Evolutionary conservation across 2,113 vertebrate genomes (phyloP).

Genomic region (Panurus biarmicus): DNA sequence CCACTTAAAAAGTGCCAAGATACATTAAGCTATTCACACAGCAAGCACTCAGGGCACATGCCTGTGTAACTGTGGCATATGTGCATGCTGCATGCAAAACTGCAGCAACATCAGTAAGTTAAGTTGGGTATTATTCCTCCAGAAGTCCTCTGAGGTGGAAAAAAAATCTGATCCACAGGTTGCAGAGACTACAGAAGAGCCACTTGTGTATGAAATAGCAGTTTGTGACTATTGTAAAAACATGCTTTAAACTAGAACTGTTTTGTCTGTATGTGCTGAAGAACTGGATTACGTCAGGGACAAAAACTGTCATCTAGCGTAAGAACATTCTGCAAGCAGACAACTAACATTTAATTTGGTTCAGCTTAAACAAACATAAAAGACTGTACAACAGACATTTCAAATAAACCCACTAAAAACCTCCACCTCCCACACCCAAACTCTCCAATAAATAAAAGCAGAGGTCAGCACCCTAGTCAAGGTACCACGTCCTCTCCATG

Average conservation of each 20-base stretch:
- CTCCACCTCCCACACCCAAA: neutral
- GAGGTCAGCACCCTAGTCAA: neutral
- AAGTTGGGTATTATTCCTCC: neutral
- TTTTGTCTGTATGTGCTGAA: neutral
- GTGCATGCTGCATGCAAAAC: rapidly evolving
- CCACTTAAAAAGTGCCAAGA: neutral
- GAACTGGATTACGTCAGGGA: neutral
- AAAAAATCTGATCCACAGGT: neutral
- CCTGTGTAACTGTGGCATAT: neutral
- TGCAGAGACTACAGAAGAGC: neutral
- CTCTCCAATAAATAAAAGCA: neutral
- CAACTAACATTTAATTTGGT: neutral
- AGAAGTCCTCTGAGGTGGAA: neutral
- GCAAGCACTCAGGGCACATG: rapidly evolving
- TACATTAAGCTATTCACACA: neutral
- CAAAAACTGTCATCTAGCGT: neutral
- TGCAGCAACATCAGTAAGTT: rapidly evolving
- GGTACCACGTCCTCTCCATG: neutral
- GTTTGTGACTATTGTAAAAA: neutral
- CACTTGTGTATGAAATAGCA: neutral
- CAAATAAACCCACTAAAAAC: neutral
- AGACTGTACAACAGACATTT: neutral
- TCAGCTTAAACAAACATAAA: neutral
- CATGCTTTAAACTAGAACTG: neutral
- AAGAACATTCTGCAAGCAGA: neutral